phyloP scores from a whole-genome alignment of 2,113 vertebrate genomes.

The Heloderma charlesbogerti region DNA sequence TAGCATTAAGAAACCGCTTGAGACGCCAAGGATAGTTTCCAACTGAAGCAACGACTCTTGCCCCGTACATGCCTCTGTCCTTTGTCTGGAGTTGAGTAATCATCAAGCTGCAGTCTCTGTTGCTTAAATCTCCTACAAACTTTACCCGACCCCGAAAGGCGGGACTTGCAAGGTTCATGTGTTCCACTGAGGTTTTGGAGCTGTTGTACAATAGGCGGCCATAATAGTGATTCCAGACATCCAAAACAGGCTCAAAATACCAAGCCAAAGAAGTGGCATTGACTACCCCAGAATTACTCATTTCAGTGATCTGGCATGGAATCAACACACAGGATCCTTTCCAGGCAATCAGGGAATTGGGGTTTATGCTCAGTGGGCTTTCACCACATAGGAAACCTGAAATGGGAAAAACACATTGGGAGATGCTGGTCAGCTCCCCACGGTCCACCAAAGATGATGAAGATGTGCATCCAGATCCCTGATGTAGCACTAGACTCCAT shows the following conservation, averaged over 20 bases:
- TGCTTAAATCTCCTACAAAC: background rate
- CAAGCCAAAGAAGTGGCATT: background rate
- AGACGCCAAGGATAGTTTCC: background rate
- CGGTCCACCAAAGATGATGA: background rate
- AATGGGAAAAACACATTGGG: background rate
- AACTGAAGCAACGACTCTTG: background rate
- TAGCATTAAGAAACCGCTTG: background rate
- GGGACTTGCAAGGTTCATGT: background rate
- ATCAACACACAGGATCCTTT: slow-evolving; percentile 16
- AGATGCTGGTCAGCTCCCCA: background rate
- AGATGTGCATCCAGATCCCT: background rate
- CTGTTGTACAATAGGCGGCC: slow-evolving; percentile 1
- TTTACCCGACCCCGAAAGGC: background rate
- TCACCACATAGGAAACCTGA: background rate
- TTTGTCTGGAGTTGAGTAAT: background rate
- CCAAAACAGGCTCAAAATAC: slow-evolving; percentile 5
- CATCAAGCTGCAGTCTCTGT: background rate
- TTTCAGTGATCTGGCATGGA: background rate
- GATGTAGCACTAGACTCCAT: background rate
- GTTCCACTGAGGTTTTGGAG: background rate
- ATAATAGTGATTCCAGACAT: background rate
- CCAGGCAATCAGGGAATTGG: background rate
- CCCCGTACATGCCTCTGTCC: background rate
- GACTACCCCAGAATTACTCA: background rate
- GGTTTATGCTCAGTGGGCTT: background rate